phyloP scores from a whole-genome alignment of 2,797 vertebrate species.

The Gymnothorax javanicus region DNA sequence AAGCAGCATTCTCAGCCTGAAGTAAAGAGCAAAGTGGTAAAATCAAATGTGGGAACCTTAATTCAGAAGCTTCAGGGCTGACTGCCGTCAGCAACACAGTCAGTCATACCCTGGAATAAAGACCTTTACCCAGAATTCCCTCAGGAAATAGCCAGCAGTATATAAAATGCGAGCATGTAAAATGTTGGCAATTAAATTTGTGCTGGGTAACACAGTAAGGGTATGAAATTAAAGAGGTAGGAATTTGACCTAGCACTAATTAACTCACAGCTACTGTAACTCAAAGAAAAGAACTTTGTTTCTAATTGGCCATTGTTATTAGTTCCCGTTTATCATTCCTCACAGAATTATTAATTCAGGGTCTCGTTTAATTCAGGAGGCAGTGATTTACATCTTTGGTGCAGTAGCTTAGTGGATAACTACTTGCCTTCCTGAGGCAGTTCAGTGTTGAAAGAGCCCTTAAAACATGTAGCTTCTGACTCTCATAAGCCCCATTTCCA shows the following conservation, averaged over 20 bases:
- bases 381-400: constrained; percentile 44
- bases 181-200: not conserved
- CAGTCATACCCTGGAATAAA: not conserved
- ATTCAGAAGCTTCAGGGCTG: not conserved
- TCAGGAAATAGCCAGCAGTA: not conserved
- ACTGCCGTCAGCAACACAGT: not conserved
- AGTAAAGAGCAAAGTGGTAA: not conserved
- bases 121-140: not conserved
- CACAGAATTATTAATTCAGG: constrained; percentile 57
- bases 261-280: not conserved
- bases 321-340: constrained; percentile 43
- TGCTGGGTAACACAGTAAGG: constrained; percentile 36
- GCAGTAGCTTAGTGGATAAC: constrained; percentile 32
- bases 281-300: not conserved
- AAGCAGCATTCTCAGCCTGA: not conserved
- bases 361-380: constrained; percentile 42
- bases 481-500: not conserved
- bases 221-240: constrained; percentile 37
- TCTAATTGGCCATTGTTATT: not conserved
- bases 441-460: constrained; percentile 24
- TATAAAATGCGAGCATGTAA: not conserved
- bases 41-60: not conserved
- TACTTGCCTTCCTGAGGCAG: constrained; percentile 37
- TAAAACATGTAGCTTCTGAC: not conserved
- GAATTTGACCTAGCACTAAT: not conserved